These are phyloP conservation scores for Candidula unifasciata DNA, from an alignment of 2,888 invertebrate genomes.

Conservation along the genomic window DNA sequence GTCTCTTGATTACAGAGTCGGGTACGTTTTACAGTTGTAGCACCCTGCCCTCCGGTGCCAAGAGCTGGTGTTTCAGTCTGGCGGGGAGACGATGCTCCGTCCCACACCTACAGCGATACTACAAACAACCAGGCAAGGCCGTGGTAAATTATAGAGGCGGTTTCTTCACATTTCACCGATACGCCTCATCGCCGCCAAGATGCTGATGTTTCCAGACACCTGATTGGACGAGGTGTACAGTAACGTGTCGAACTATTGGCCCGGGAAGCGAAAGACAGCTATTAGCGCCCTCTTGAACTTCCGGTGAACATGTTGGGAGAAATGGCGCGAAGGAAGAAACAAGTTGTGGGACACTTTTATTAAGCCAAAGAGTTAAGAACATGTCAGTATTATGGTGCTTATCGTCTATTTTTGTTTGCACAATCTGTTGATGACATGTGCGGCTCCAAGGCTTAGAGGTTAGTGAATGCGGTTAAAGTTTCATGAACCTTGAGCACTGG, in stretches of 20 bases:
- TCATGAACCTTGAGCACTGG: no score
- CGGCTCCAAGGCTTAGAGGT: no score
- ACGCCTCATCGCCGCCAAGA: conserved; percentile 2
- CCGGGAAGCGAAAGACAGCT: background rate
- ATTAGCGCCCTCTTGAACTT: conserved; percentile 15
- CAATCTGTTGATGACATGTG: no score
- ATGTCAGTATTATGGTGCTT: no score
- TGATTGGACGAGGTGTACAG: conserved; percentile 5
- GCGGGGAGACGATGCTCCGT: background rate
- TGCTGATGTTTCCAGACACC: conserved; percentile 24
- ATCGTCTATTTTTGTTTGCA: no score
- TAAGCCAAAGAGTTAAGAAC: no score
- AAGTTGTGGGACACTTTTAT: no score
- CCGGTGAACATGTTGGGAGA: background rate
- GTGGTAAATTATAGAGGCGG: conserved; percentile 9
- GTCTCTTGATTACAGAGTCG: no score
- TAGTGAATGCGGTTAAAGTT: no score
- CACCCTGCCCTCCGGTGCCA: no score
- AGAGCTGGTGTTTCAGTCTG: background rate
- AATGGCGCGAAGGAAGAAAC: background rate
- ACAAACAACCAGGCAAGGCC: conserved; percentile 9
- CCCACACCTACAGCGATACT: conserved; percentile 11
- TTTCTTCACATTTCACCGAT: background rate
- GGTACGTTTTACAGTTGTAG: no score
- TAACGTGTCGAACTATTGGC: conserved; percentile 15